phyloP scores from a whole-genome alignment of 1,140 invertebrate species.

The Penaeus chinensis region DNA sequence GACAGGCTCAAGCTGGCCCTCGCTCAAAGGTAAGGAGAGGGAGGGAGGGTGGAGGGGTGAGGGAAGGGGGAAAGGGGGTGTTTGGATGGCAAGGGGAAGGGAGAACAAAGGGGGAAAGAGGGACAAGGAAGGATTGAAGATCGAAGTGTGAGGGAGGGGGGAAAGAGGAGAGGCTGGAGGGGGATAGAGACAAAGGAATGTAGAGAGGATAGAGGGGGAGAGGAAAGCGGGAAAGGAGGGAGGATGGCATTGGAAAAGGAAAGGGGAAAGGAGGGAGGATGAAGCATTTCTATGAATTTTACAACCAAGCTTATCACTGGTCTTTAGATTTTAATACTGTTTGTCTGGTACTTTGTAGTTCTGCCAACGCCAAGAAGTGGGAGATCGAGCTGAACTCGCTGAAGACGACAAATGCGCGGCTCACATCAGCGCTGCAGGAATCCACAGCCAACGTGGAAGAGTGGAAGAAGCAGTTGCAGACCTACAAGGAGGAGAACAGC shows the following conservation, averaged over 20 bases:
- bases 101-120: no score
- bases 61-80: not conserved
- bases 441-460: slow-evolving; percentile 97
- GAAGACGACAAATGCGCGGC: slow-evolving; percentile 94
- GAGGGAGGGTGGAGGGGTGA: no score
- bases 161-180: no score
- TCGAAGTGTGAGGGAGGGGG: no score
- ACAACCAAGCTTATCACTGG: not conserved
- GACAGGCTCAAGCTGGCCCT: slow-evolving; percentile 94
- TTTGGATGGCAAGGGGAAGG: not conserved
- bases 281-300: not conserved
- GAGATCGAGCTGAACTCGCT: slow-evolving; percentile 95
- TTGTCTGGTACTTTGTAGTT: slow-evolving; percentile 57
- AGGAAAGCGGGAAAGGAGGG: no score
- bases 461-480: slow-evolving; percentile 96
- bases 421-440: slow-evolving; percentile 96
- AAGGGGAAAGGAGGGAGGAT: no score
- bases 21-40: slow-evolving; percentile 83
- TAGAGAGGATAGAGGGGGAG: no score
- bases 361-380: slow-evolving; percentile 84
- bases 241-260: no score
- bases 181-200: no score
- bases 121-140: no score
- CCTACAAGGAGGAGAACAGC: slow-evolving; percentile 95
- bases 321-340: slow-evolving; percentile 25